These are phyloP conservation scores for Magallana ariakensis DNA, from an alignment of 1,140 invertebrate genomes.

Conservation along the genomic window DNA sequence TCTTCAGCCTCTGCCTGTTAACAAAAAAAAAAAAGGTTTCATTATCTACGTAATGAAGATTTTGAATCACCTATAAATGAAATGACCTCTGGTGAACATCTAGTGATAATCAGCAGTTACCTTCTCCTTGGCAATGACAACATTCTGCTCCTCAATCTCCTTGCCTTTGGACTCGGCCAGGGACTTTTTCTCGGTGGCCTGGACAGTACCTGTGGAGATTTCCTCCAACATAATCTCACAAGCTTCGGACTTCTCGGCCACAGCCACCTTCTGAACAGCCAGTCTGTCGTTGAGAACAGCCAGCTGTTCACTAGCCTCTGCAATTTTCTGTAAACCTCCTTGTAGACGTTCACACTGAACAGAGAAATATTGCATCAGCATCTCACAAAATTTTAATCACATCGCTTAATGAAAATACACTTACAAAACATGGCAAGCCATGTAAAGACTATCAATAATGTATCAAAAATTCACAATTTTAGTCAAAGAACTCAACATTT, in stretches of 20 bases:
- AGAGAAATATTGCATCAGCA: slow-evolving; percentile 5
- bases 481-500: too few species aligned
- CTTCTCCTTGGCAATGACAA: slow-evolving; percentile 89
- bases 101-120: slow-evolving; percentile 60
- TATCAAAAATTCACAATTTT: too few species aligned
- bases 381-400: neutral
- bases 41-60: neutral
- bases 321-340: slow-evolving; percentile 88
- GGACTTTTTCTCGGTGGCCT: slow-evolving; percentile 87
- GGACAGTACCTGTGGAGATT: slow-evolving; percentile 83
- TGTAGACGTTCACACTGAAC: slow-evolving; percentile 84
- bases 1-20: slow-evolving; percentile 86
- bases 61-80: neutral
- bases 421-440: too few species aligned
- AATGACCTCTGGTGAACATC: neutral
- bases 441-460: too few species aligned
- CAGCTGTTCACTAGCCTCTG: slow-evolving; percentile 88
- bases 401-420: too few species aligned
- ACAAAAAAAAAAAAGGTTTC: neutral
- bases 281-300: slow-evolving; percentile 87
- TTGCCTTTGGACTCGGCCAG: slow-evolving; percentile 87
- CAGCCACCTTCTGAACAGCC: slow-evolving; percentile 87
- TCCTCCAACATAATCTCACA: slow-evolving; percentile 87
- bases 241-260: slow-evolving; percentile 87
- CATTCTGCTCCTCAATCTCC: slow-evolving; percentile 89